Evolutionary conservation across 2,113 vertebrate genomes (phyloP).

Genomic region (Numenius arquata): DNA sequence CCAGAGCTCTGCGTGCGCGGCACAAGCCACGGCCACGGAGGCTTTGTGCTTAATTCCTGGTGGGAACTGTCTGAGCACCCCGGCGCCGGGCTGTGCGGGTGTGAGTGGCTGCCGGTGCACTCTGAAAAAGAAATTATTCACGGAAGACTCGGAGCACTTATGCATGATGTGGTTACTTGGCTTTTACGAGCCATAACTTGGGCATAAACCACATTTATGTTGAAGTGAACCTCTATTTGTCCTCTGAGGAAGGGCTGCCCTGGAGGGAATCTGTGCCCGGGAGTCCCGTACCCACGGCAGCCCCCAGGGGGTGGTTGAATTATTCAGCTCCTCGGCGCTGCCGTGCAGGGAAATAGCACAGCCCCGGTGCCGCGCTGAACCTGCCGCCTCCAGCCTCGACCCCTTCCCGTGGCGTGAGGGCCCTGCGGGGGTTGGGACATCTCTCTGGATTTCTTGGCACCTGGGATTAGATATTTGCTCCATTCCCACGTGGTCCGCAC

Average conservation of each 20-base stretch:
- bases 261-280: neutral
- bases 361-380: rapidly evolving
- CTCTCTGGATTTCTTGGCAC: neutral
- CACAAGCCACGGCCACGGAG: rapidly evolving
- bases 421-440: rapidly evolving
- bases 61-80: neutral
- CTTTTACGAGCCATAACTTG: neutral
- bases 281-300: rapidly evolving
- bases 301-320: neutral
- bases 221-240: neutral
- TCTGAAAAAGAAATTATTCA: neutral
- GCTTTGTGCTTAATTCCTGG: neutral
- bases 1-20: rapidly evolving
- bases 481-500: rapidly evolving
- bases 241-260: neutral
- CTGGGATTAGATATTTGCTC: rapidly evolving
- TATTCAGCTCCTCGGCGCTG: rapidly evolving
- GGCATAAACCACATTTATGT: neutral
- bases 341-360: neutral
- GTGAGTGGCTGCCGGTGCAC: neutral
- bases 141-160: neutral
- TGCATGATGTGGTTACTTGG: slow-evolving; percentile 3
- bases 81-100: neutral
- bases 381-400: neutral
- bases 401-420: rapidly evolving